Evolutionary conservation across 2,888 invertebrate species (phyloP).

Genomic region (Lasioglossum pauxillum): DNA sequence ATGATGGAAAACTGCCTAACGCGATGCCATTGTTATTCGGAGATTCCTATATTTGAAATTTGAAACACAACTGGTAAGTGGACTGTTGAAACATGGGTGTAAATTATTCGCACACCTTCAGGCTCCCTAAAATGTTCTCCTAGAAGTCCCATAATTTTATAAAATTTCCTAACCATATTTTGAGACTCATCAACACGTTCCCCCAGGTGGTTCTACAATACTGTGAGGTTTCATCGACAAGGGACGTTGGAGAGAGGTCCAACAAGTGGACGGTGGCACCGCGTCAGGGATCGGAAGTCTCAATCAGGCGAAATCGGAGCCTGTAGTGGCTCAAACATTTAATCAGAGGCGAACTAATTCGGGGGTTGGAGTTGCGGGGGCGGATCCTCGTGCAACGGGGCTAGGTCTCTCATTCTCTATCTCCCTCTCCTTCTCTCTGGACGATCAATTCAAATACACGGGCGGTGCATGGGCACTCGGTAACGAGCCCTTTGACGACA

Average conservation of each 20-base stretch:
- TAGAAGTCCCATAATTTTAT: neutral
- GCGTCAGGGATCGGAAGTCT: neutral
- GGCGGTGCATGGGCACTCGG: constrained; percentile 7
- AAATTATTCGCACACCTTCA: neutral
- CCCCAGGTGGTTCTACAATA: neutral
- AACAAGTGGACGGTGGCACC: neutral
- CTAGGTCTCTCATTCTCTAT: neutral
- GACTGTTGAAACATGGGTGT: neutral
- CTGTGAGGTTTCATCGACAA: neutral
- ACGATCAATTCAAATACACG: constrained; percentile 26
- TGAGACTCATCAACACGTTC: neutral
- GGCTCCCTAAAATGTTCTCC: neutral
- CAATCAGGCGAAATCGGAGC: neutral
- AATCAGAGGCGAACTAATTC: constrained; percentile 9
- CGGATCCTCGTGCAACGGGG: neutral
- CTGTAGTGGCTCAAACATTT: neutral
- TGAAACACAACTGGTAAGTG: neutral
- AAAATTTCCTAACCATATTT: neutral
- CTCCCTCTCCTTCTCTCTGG: neutral
- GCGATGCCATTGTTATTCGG: no score
- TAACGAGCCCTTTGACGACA: constrained; percentile 59
- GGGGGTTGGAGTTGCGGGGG: neutral
- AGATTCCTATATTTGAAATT: neutral
- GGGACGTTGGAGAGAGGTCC: neutral
- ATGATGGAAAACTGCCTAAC: neutral